Conservation (phyloP, 2,888 invertebrate species). For the Rhaphigaster nebulosa region DNA sequence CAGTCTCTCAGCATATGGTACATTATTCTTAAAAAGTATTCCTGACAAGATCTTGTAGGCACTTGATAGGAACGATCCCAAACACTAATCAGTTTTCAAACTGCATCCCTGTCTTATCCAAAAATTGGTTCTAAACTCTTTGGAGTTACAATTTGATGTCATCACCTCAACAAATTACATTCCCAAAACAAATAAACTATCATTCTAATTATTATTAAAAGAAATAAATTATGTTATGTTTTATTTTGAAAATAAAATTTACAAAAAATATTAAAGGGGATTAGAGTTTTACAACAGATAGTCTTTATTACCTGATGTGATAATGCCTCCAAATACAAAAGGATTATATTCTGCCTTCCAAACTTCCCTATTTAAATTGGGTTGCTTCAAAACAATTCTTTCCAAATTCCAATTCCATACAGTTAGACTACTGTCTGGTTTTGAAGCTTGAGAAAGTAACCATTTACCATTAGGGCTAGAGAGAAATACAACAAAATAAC, state of each 20-base stretch:
- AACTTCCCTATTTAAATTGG: constrained; percentile 87
- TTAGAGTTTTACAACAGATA: background rate
- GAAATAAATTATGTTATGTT: too few species aligned
- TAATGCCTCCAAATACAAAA: constrained; percentile 83
- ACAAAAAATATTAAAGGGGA: background rate
- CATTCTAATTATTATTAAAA: too few species aligned
- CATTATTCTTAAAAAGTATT: too few species aligned
- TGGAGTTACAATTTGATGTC: too few species aligned
- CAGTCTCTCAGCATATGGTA: too few species aligned
- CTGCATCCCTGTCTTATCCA: too few species aligned
- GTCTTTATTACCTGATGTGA: constrained; percentile 76
- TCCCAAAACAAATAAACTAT: too few species aligned
- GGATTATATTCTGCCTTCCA: constrained; percentile 85
- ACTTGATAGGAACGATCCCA: too few species aligned
- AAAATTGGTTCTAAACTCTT: too few species aligned
- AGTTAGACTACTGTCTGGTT: constrained; percentile 89
- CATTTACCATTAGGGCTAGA: constrained; percentile 83
- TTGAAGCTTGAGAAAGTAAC: constrained; percentile 85
- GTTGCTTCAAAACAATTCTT: constrained; percentile 81
- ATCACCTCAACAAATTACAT: too few species aligned
- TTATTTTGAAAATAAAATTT: background rate
- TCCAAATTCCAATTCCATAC: constrained; percentile 90
- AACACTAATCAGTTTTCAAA: too few species aligned
- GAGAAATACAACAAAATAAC: constrained; percentile 61
- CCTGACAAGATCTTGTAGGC: too few species aligned